Evolutionary conservation across 2,113 vertebrate genomes (phyloP).

Genomic region (Dinomys branickii): DNA sequence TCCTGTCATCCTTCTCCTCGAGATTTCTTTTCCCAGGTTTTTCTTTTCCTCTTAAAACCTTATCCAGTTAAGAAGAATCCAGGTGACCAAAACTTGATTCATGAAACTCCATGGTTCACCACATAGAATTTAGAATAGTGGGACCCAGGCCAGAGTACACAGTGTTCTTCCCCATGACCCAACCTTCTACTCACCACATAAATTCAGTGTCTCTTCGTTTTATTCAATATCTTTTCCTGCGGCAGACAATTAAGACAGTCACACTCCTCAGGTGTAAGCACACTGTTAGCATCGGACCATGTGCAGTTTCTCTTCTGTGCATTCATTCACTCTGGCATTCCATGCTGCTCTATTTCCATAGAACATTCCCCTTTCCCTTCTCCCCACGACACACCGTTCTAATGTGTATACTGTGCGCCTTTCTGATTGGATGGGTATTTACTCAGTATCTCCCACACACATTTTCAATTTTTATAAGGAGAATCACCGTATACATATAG

Average conservation of each 20-base stretch:
- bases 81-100: neutral
- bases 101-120: neutral
- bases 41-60: neutral
- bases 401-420: neutral
- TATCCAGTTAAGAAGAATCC: neutral
- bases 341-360: neutral
- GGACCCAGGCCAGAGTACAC: neutral
- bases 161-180: neutral
- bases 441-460: neutral
- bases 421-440: conserved; percentile 20
- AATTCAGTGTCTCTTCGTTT: neutral
- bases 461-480: conserved; percentile 23
- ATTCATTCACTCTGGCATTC: neutral
- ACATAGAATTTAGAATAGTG: neutral
- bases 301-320: neutral
- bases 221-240: neutral
- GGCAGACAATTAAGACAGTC: neutral
- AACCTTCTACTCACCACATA: neutral
- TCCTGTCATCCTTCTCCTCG: neutral
- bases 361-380: neutral
- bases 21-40: neutral
- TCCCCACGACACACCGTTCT: neutral
- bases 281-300: neutral
- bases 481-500: neutral
- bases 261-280: neutral